These are phyloP conservation scores for Euzophera pinguis DNA, from an alignment of 2,888 invertebrate species.

Conservation along the genomic window DNA sequence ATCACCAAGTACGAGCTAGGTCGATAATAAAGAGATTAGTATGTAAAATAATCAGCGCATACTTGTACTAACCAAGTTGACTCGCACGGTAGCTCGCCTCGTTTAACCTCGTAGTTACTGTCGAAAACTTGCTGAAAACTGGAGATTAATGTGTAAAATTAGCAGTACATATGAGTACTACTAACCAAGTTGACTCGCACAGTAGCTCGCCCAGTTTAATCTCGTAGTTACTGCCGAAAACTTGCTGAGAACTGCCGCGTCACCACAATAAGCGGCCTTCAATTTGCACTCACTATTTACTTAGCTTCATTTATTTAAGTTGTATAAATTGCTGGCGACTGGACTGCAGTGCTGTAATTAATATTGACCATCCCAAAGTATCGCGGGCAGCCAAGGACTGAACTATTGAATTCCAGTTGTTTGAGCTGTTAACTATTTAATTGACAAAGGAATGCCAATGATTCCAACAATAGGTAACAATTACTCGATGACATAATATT, in stretches of 20 bases:
- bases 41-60: too few relatives aligned
- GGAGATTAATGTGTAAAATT: too few relatives aligned
- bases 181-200: not conserved
- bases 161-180: not conserved
- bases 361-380: constrained; percentile 53
- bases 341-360: constrained; percentile 45
- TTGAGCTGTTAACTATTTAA: constrained; percentile 7
- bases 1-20: too few relatives aligned
- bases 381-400: constrained; percentile 18
- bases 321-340: constrained; percentile 49
- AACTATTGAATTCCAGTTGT: constrained; percentile 14
- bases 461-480: not conserved
- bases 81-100: not conserved
- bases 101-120: constrained; percentile 19
- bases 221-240: constrained; percentile 37
- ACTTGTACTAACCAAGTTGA: not conserved
- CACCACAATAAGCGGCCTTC: constrained; percentile 41
- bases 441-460: not conserved
- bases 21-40: too few relatives aligned
- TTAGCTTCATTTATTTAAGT: constrained; percentile 68
- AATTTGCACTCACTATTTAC: constrained; percentile 58
- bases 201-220: not conserved
- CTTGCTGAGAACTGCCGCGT: constrained; percentile 36
- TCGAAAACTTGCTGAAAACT: constrained; percentile 45
- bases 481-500: not conserved